phyloP scores from a whole-genome alignment of 2,797 vertebrate genomes.

The Ataeniobius toweri region DNA sequence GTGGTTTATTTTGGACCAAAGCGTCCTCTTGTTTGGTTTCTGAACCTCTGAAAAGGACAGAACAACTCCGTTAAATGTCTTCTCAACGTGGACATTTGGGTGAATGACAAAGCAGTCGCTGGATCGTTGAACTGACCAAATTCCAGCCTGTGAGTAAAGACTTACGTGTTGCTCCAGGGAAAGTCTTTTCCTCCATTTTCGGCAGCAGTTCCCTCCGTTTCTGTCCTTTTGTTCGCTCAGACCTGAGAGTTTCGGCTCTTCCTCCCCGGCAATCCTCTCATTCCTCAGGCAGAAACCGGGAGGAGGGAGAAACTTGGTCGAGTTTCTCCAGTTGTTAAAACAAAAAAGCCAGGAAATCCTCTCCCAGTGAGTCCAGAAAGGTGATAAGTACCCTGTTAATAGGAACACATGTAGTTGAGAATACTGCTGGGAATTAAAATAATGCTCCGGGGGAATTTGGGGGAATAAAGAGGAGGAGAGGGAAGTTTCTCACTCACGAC shows the following conservation, averaged over 20 bases:
- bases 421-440: not conserved
- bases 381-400: not conserved
- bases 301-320: constrained; percentile 49
- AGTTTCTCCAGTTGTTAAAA: constrained; percentile 59
- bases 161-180: constrained; percentile 74
- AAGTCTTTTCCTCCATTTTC: constrained; percentile 64
- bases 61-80: constrained; percentile 12
- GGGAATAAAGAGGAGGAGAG: constrained; percentile 17
- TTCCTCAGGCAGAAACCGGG: constrained; percentile 68
- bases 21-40: not conserved
- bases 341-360: constrained; percentile 36
- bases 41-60: not conserved
- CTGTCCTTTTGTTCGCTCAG: constrained; percentile 74
- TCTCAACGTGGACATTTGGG: constrained; percentile 12
- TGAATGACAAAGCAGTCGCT: constrained; percentile 30
- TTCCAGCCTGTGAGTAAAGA: constrained; percentile 13
- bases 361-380: not conserved
- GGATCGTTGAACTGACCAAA: not conserved
- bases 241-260: constrained; percentile 65
- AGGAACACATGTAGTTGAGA: not conserved
- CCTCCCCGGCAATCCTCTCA: constrained; percentile 69
- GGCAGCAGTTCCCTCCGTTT: constrained; percentile 60
- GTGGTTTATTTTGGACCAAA: not conserved
- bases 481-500: constrained; percentile 55
- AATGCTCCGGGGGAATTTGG: constrained; percentile 24